Evolutionary conservation across 2,797 vertebrate genomes (phyloP).

Genomic region (Coranthus polyacanthus): DNA sequence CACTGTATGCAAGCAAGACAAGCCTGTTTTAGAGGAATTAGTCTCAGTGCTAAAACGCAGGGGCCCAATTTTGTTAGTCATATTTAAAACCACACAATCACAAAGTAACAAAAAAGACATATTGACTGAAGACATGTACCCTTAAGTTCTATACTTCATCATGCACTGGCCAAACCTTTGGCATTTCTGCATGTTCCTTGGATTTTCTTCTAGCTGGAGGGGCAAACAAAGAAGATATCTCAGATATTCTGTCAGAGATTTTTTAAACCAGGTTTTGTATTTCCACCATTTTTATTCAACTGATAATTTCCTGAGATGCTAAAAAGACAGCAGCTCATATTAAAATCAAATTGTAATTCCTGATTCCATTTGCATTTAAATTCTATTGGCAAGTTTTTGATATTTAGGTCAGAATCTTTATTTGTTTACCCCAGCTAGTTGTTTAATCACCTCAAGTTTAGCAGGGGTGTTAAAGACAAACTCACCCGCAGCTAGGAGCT

Average conservation of each 20-base stretch:
- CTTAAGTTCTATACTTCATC: conserved; percentile 85
- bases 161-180: conserved; percentile 83
- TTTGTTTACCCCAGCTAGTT: conserved; percentile 86
- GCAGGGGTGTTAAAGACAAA: background rate
- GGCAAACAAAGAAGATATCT: conserved; percentile 88
- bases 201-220: conserved; percentile 86
- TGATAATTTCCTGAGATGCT: conserved; percentile 44
- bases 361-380: conserved; percentile 6
- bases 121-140: conserved; percentile 66
- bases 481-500: conserved; percentile 90
- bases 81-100: conserved; percentile 47
- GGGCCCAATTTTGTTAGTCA: conserved; percentile 44
- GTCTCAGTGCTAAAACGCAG: conserved; percentile 38
- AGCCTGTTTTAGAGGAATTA: conserved; percentile 24
- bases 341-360: conserved; percentile 32
- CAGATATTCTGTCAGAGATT: conserved; percentile 71
- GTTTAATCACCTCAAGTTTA: background rate
- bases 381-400: conserved; percentile 7
- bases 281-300: conserved; percentile 35
- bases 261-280: conserved; percentile 24
- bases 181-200: conserved; percentile 83
- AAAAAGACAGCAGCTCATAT: conserved; percentile 33
- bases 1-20: conserved; percentile 6
- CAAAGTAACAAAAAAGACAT: conserved; percentile 36
- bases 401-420: conserved; percentile 72